Percentiles rank a stretch among this genome's conserved stretches.
Evolutionary conservation across 2,888 invertebrate genomes (phyloP).

Genomic region (Meliscaeva auricollis): DNA sequence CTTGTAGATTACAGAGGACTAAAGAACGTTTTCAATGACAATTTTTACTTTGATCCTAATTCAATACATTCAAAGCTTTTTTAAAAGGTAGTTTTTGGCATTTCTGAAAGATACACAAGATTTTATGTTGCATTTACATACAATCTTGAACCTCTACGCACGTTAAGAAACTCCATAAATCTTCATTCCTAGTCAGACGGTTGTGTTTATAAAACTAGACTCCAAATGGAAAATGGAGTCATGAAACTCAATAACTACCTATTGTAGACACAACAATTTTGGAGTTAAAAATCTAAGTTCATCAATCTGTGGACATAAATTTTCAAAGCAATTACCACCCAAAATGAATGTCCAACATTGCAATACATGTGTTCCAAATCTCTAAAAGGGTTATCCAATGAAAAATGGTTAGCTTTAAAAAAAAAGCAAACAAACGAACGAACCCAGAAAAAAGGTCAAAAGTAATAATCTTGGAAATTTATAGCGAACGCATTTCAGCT

Average conservation of each 20-base stretch:
- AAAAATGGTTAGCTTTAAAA: background rate
- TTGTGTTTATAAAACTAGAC: too few relatives aligned
- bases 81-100: too few relatives aligned
- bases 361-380: constrained; percentile 63
- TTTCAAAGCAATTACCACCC: constrained; percentile 59
- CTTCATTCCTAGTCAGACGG: too few relatives aligned
- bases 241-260: constrained; percentile 9
- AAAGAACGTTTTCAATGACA: too few relatives aligned
- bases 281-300: constrained; percentile 27
- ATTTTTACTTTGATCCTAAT: too few relatives aligned
- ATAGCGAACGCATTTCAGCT: constrained; percentile 71
- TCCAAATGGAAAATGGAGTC: too few relatives aligned
- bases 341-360: constrained; percentile 69
- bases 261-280: background rate
- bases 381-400: constrained; percentile 45
- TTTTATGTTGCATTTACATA: too few relatives aligned
- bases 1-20: too few relatives aligned
- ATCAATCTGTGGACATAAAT: constrained; percentile 66
- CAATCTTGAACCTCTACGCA: too few relatives aligned
- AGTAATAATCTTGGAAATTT: constrained; percentile 73
- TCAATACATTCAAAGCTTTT: too few relatives aligned
- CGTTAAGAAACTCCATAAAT: too few relatives aligned
- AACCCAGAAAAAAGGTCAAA: constrained; percentile 31
- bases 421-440: background rate
- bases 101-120: too few relatives aligned